phyloP scores from a whole-genome alignment of 2,888 invertebrate genomes.

The Cerastis rubricosa region DNA sequence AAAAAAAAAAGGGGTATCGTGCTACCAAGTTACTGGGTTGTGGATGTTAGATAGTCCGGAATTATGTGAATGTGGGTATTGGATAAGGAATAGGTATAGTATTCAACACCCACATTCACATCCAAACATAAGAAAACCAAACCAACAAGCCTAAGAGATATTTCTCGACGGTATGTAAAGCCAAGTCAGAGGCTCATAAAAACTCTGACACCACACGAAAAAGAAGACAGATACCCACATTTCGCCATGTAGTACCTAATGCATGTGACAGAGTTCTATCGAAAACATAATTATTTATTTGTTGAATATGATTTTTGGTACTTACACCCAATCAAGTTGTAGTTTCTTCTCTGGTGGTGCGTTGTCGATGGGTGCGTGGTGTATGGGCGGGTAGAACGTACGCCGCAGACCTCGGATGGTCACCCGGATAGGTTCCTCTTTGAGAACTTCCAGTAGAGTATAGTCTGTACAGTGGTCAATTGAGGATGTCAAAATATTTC shows the following conservation, averaged over 20 bases:
- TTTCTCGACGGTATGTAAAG: too few relatives aligned
- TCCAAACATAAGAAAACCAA: too few relatives aligned
- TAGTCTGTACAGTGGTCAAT: constrained; percentile 91
- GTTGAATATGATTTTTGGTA: constrained; percentile 7
- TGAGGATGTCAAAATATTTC: background rate
- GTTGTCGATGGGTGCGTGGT: constrained; percentile 96
- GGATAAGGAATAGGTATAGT: too few relatives aligned
- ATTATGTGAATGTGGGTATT: too few relatives aligned
- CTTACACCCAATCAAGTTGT: constrained; percentile 97
- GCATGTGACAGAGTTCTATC: too few relatives aligned
- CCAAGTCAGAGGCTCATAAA: too few relatives aligned
- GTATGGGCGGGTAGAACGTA: constrained; percentile 96
- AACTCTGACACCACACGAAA: too few relatives aligned
- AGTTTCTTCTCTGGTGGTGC: constrained; percentile 97
- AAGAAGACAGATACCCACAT: too few relatives aligned
- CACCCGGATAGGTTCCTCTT: constrained; percentile 96
- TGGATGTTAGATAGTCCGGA: background rate
- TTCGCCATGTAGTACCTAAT: too few relatives aligned
- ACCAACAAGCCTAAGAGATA: too few relatives aligned
- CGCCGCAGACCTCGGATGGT: constrained; percentile 95
- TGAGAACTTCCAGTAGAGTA: constrained; percentile 95
- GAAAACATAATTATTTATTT: background rate
- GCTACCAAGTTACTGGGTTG: background rate
- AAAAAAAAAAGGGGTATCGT: too few relatives aligned
- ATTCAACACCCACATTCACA: too few relatives aligned